Evolutionary conservation across 1,140 invertebrate species (phyloP).

Genomic region (Dreissena rostriformis): DNA sequence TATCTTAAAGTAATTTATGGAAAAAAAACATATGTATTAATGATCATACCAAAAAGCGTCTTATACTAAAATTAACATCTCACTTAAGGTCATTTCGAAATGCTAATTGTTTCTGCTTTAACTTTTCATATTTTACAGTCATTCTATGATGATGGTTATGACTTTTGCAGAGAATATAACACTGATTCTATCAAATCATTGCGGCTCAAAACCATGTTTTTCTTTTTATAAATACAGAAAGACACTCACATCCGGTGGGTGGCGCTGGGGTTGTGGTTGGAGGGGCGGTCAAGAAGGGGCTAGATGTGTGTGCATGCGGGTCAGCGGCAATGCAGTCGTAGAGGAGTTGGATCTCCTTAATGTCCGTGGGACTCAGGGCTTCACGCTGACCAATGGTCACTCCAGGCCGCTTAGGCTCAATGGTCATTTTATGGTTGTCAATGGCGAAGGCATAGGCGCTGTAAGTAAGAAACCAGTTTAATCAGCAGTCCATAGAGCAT

Average conservation of each 20-base stretch:
- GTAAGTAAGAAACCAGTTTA: constrained; percentile 78
- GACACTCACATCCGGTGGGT: constrained; percentile 34
- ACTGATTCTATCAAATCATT: too few relatives aligned
- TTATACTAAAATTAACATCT: too few relatives aligned
- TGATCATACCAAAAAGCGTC: too few relatives aligned
- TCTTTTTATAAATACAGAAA: neutral
- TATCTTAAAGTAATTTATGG: too few relatives aligned
- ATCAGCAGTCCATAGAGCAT: too few relatives aligned
- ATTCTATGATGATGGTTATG: too few relatives aligned
- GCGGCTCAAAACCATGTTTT: neutral
- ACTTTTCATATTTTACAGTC: too few relatives aligned
- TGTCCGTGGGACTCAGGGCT: constrained; percentile 60
- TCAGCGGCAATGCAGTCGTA: constrained; percentile 61
- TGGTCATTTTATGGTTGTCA: constrained; percentile 82
- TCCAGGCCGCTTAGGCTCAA: constrained; percentile 78
- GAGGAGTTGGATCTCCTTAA: constrained; percentile 65
- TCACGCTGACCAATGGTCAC: constrained; percentile 67
- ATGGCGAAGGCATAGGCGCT: constrained; percentile 94
- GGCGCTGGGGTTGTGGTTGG: constrained; percentile 26
- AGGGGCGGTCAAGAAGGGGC: constrained; percentile 7
- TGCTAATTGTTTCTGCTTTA: too few relatives aligned
- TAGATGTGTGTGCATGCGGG: neutral
- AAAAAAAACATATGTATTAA: too few relatives aligned
- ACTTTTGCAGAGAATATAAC: too few relatives aligned
- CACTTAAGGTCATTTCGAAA: too few relatives aligned